phyloP scores from a whole-genome alignment of 2,888 invertebrate species.

The Euzetes globulus region DNA sequence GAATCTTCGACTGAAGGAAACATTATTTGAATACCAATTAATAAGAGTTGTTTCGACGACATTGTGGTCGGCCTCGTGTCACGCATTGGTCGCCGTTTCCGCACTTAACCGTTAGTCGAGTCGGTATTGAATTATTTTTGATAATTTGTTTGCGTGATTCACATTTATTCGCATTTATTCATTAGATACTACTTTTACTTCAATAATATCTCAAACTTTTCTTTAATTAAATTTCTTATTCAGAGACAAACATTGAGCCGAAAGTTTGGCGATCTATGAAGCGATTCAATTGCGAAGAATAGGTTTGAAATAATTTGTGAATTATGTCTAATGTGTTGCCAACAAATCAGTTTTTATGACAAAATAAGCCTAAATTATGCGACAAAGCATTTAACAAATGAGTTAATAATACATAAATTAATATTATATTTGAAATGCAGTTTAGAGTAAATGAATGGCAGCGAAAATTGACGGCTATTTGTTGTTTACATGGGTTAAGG shows the following conservation, averaged over 20 bases:
- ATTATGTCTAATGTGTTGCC: not conserved
- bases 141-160: constrained; percentile 3
- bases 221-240: not conserved
- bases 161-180: not conserved
- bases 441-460: constrained; percentile 15
- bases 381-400: constrained; percentile 17
- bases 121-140: not conserved
- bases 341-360: not conserved
- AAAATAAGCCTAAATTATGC: not conserved
- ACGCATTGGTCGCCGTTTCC: constrained; percentile 23
- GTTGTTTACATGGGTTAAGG: constrained; percentile 4
- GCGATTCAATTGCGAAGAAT: not conserved
- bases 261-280: not conserved
- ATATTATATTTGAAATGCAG: not conserved
- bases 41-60: not conserved
- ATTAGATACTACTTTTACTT: not conserved
- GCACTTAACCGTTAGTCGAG: constrained; percentile 4
- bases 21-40: constrained; percentile 1
- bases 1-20: constrained; percentile 15
- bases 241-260: not conserved
- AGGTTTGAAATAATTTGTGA: not conserved
- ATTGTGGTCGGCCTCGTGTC: constrained; percentile 29
- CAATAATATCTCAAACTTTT: not conserved
- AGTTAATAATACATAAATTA: constrained; percentile 22
- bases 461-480: constrained; percentile 21